phyloP scores from a whole-genome alignment of 2,888 invertebrate species.

The Hyposoter didymator region DNA sequence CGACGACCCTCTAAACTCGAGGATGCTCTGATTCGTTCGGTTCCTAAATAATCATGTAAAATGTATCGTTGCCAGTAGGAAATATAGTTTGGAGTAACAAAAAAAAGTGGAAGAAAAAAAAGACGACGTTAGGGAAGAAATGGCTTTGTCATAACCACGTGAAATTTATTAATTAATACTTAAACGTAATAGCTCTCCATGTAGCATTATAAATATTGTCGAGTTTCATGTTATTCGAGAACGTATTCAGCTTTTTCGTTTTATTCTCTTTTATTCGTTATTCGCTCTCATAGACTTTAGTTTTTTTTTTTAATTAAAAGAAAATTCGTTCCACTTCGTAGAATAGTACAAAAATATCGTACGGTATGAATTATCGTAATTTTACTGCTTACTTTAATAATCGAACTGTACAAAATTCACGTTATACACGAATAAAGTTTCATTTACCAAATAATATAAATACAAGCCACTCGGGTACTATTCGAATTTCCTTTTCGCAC shows the following conservation, averaged over 20 bases:
- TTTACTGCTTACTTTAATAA: constrained; percentile 32
- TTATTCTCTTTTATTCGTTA: constrained; percentile 59
- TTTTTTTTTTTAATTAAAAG: constrained; percentile 39
- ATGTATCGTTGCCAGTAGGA: background rate
- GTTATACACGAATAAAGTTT: constrained; percentile 42
- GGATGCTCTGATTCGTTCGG: constrained; percentile 87
- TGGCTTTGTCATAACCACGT: constrained; percentile 73
- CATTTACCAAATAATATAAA: constrained; percentile 24
- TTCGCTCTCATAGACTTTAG: constrained; percentile 28
- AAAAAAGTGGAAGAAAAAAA: background rate
- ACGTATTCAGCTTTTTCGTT: constrained; percentile 33
- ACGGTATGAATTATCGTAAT: constrained; percentile 39
- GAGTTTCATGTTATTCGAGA: constrained; percentile 33
- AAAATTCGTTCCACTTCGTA: constrained; percentile 63
- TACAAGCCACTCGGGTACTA: constrained; percentile 12
- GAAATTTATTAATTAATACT: constrained; percentile 80
- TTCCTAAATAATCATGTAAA: constrained; percentile 10
- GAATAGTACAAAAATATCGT: constrained; percentile 42
- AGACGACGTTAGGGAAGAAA: constrained; percentile 6
- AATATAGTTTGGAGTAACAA: background rate
- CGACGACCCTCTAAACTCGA: constrained; percentile 92
- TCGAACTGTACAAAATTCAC: constrained; percentile 74
- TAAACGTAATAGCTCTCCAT: constrained; percentile 77
- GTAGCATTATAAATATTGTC: constrained; percentile 64
- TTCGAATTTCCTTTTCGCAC: background rate